phyloP scores from a whole-genome alignment of 2,888 invertebrate species.

The Linyphia triangularis region DNA sequence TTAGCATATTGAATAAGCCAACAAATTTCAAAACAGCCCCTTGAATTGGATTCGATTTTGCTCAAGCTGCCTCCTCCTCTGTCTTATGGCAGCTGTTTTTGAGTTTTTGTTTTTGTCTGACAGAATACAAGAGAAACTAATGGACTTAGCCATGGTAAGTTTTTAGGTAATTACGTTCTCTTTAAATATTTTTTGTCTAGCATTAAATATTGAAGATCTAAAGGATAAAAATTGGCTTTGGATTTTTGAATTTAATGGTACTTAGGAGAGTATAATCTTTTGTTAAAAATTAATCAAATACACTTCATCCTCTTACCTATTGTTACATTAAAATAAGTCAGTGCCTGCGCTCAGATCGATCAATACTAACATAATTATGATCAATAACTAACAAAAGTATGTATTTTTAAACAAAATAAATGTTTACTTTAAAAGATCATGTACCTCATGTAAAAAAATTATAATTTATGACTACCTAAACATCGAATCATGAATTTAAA shows the following conservation, averaged over 20 bases:
- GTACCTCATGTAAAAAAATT: too few species aligned
- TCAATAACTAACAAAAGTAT: too few species aligned
- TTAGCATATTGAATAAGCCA: constrained; percentile 59
- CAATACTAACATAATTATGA: too few species aligned
- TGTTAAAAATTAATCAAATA: too few species aligned
- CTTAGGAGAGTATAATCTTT: neutral
- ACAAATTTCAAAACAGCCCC: constrained; percentile 46
- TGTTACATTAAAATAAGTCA: too few species aligned
- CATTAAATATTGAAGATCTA: neutral
- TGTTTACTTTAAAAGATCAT: too few species aligned
- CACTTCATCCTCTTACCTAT: too few species aligned
- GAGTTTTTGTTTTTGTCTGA: neutral
- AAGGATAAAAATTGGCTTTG: neutral
- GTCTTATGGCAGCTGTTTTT: neutral
- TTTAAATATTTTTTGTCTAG: too few species aligned
- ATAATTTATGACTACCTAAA: too few species aligned
- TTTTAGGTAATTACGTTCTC: constrained; percentile 43
- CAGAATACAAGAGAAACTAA: neutral
- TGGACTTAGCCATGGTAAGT: neutral
- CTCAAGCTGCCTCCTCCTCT: neutral
- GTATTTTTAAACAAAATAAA: too few species aligned
- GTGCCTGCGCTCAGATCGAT: too few species aligned
- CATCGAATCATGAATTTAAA: too few species aligned
- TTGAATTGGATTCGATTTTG: neutral
- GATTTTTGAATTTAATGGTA: neutral